Evolutionary conservation across 2,888 invertebrate species (phyloP).

Genomic region (Thysanoteuthis rhombus): DNA sequence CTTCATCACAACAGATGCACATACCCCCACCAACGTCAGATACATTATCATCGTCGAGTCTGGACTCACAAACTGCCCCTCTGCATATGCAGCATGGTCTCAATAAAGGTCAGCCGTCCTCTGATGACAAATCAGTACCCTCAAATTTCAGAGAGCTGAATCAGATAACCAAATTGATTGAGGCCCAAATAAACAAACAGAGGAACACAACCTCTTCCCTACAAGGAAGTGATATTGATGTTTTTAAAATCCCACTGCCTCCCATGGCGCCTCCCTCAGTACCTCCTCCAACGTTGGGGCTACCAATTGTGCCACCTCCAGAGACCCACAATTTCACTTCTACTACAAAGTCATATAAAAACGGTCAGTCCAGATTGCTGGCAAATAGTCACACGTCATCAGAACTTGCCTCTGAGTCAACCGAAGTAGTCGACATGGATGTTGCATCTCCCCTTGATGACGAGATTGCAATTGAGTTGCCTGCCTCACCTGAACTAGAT

Average conservation of each 20-base stretch:
- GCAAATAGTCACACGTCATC: constrained; percentile 15
- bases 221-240: constrained; percentile 37
- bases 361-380: constrained; percentile 14
- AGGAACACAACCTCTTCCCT: not conserved
- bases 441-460: constrained; percentile 72
- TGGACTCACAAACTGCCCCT: not conserved
- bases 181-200: constrained; percentile 44
- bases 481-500: constrained; percentile 48
- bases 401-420: constrained; percentile 49
- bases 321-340: constrained; percentile 34
- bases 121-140: constrained; percentile 1
- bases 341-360: constrained; percentile 30
- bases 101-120: constrained; percentile 29
- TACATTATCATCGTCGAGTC: constrained; percentile 21
- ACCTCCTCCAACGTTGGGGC: constrained; percentile 37
- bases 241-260: constrained; percentile 58
- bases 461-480: constrained; percentile 56
- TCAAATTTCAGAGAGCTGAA: constrained; percentile 38
- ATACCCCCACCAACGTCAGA: constrained; percentile 19
- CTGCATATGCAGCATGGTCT: constrained; percentile 25
- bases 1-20: not conserved
- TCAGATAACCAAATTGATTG: constrained; percentile 57
- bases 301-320: constrained; percentile 33
- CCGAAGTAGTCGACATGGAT: constrained; percentile 75
- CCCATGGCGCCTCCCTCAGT: constrained; percentile 47